These are phyloP conservation scores for Brachypalpus laphriformis DNA, from an alignment of 2,888 invertebrate species.

Conservation along the genomic window DNA sequence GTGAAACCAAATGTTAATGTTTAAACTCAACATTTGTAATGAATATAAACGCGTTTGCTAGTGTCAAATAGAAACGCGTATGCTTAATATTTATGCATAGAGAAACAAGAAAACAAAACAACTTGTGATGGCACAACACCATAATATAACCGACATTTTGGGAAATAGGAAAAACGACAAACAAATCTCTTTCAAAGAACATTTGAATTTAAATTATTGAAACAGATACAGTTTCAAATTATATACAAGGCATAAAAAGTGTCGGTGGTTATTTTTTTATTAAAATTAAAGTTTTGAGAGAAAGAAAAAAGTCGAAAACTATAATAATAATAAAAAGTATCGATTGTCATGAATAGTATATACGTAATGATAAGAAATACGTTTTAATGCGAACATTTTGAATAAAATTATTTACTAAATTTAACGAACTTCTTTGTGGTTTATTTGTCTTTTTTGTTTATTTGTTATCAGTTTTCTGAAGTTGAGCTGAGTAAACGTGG, in stretches of 20 bases:
- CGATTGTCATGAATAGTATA: constrained; percentile 45
- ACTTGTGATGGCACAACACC: constrained; percentile 62
- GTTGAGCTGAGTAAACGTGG: too few relatives aligned
- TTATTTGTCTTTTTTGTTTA: not conserved
- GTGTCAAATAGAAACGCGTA: constrained; percentile 14
- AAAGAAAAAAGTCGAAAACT: constrained; percentile 14
- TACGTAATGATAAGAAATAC: constrained; percentile 27
- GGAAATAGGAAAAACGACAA: not conserved
- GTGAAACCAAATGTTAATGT: constrained; percentile 38
- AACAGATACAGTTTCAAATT: constrained; percentile 8
- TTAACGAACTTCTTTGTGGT: constrained; percentile 7
- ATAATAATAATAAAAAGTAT: constrained; percentile 18
- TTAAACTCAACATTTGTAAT: constrained; percentile 25
- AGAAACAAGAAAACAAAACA: not conserved
- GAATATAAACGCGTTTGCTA: constrained; percentile 21
- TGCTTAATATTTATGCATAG: constrained; percentile 23
- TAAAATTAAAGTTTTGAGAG: constrained; percentile 26
- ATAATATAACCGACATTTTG: constrained; percentile 21
- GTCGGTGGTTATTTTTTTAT: constrained; percentile 32
- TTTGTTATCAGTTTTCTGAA: too few relatives aligned
- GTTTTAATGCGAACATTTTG: constrained; percentile 61
- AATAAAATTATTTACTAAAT: constrained; percentile 65
- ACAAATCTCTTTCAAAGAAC: constrained; percentile 40
- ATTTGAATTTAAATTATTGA: constrained; percentile 40
- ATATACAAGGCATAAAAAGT: not conserved